Evolutionary conservation across 2,888 invertebrate species (phyloP).

Genomic region (Caenorhabditis plicata): DNA sequence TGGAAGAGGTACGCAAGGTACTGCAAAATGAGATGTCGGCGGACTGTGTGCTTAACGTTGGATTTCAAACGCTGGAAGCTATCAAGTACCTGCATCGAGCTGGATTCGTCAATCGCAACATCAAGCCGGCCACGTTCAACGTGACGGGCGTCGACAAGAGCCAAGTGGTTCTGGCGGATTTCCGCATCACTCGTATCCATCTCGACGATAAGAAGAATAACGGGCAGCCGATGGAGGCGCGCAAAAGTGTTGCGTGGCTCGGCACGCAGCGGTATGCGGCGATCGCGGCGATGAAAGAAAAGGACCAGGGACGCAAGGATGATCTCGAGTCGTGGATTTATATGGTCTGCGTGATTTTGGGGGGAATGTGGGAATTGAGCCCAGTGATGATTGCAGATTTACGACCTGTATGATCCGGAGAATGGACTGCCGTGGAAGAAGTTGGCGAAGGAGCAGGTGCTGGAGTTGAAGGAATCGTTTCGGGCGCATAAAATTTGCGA

Average conservation of each 20-base stretch:
- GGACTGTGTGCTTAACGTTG: not conserved
- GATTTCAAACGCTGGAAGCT: not conserved
- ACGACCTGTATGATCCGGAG: slow-evolving; percentile 12
- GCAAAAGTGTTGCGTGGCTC: slow-evolving; percentile 5
- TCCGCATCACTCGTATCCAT: slow-evolving; percentile 12
- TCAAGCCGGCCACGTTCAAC: slow-evolving; percentile 19
- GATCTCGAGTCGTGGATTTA: slow-evolving; percentile 31
- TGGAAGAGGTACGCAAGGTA: not conserved
- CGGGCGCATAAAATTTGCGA: not conserved
- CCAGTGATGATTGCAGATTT: too few relatives aligned
- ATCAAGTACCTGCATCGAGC: slow-evolving; percentile 8
- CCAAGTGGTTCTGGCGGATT: slow-evolving; percentile 9
- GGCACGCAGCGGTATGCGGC: slow-evolving; percentile 20
- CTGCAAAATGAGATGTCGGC: not conserved
- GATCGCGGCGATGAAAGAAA: slow-evolving; percentile 4
- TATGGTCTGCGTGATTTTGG: too few relatives aligned
- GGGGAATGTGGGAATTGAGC: too few relatives aligned
- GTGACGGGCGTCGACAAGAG: not conserved
- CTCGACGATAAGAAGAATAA: slow-evolving; percentile 6
- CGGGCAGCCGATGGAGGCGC: slow-evolving; percentile 2
- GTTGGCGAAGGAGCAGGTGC: not conserved
- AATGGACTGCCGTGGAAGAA: slow-evolving; percentile 18
- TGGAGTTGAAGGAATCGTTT: not conserved
- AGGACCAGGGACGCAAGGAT: slow-evolving; percentile 18
- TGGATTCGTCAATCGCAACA: slow-evolving; percentile 19